Percentiles rank a stretch among this genome's conserved stretches.
phyloP scores from a whole-genome alignment of 2,113 vertebrate species.

The Vireo altiloquus region DNA sequence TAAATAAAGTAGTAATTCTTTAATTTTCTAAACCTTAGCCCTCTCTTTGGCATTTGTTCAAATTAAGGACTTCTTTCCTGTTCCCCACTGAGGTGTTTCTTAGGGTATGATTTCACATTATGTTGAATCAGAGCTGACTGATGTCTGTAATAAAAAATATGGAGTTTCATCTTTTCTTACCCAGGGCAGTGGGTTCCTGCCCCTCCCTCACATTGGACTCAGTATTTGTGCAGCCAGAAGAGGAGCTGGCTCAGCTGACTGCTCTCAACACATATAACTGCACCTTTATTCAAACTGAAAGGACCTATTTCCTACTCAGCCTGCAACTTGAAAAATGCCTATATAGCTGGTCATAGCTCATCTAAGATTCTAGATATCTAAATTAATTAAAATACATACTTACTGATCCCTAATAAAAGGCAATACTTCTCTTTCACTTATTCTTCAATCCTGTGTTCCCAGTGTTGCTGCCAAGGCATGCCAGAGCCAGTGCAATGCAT shows the following conservation, averaged over 20 bases:
- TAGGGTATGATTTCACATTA: background rate
- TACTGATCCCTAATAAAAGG: background rate
- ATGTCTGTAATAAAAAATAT: background rate
- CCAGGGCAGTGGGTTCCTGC: background rate
- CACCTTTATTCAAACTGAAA: background rate
- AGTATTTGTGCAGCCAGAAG: background rate
- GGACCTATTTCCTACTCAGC: background rate
- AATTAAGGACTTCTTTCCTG: background rate
- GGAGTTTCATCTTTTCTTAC: background rate
- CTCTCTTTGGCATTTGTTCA: background rate
- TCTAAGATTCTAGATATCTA: background rate
- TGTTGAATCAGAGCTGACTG: background rate
- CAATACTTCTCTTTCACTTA: background rate
- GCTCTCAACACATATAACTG: background rate
- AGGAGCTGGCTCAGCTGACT: background rate
- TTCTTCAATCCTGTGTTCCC: background rate
- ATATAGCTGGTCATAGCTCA: background rate
- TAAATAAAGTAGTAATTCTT: background rate
- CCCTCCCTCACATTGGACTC: background rate
- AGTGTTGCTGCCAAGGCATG: background rate
- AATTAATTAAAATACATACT: background rate
- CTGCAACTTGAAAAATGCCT: background rate
- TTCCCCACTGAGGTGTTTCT: background rate
- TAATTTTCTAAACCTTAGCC: background rate
- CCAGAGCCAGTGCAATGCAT: background rate